These are phyloP conservation scores for Linurgus olivaceus DNA, from an alignment of 2,797 vertebrate species.

Conservation along the genomic window DNA sequence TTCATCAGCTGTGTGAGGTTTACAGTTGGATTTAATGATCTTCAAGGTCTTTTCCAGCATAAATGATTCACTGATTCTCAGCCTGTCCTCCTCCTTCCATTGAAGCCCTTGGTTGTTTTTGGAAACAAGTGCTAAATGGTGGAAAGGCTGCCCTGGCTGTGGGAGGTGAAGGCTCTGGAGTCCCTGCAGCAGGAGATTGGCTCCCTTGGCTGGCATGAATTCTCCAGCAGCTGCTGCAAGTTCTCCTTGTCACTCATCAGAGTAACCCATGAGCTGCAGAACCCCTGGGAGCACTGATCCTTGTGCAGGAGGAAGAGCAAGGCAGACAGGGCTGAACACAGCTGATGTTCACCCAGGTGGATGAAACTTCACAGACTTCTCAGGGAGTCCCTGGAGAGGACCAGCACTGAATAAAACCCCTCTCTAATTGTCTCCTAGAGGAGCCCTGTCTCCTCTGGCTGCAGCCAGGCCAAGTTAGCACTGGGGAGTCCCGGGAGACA, in stretches of 20 bases:
- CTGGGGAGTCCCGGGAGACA: background rate
- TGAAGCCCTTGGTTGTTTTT: background rate
- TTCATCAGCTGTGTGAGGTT: background rate
- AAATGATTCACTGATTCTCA: background rate
- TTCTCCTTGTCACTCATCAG: background rate
- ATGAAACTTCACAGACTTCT: rapidly evolving
- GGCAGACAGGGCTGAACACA: background rate
- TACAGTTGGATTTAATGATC: background rate
- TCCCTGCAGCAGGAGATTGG: background rate
- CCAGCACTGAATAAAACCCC: background rate
- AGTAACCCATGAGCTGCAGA: background rate
- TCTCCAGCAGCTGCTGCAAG: background rate
- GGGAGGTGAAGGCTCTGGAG: background rate
- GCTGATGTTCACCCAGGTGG: background rate
- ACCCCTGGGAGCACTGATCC: background rate
- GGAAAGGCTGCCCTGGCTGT: background rate
- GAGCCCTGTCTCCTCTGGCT: background rate
- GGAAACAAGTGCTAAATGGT: background rate
- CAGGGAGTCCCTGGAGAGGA: background rate
- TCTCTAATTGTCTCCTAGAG: background rate
- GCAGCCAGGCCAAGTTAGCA: background rate
- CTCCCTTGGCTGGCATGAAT: background rate
- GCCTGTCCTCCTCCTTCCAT: background rate
- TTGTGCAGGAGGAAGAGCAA: background rate
- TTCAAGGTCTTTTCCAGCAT: background rate